These are phyloP conservation scores for Dryas iulia DNA, from an alignment of 1,140 invertebrate species.

Conservation along the genomic window DNA sequence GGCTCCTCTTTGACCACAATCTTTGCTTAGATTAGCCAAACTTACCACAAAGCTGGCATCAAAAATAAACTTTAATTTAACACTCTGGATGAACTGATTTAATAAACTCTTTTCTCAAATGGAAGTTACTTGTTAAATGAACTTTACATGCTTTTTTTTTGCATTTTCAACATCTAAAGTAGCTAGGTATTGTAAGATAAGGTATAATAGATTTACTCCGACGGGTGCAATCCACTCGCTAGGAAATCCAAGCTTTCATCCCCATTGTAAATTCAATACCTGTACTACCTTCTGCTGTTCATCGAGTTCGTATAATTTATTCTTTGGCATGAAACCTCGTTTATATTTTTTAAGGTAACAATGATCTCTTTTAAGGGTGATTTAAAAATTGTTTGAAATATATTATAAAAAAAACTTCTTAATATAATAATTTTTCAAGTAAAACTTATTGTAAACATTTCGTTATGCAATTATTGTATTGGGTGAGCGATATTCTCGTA, in stretches of 20 bases:
- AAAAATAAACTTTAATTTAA: no score
- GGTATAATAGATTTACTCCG: not conserved
- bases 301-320: slow-evolving; percentile 18
- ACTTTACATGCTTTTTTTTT: not conserved
- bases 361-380: not conserved
- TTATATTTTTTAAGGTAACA: not conserved
- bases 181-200: not conserved
- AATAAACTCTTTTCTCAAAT: not conserved
- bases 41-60: no score
- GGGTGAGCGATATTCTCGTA: no score
- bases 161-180: not conserved
- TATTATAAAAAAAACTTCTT: no score
- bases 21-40: no score
- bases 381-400: no score
- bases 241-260: slow-evolving; percentile 12
- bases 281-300: slow-evolving; percentile 9
- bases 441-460: no score
- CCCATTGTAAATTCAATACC: slow-evolving; percentile 13
- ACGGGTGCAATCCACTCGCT: slow-evolving; percentile 2
- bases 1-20: no score
- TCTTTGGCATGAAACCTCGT: slow-evolving; percentile 3
- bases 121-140: not conserved
- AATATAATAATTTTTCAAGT: no score
- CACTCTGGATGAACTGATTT: no score
- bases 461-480: no score